Conservation (phyloP, 2,113 vertebrate species). For the Cricetomys ansorgei region DNA sequence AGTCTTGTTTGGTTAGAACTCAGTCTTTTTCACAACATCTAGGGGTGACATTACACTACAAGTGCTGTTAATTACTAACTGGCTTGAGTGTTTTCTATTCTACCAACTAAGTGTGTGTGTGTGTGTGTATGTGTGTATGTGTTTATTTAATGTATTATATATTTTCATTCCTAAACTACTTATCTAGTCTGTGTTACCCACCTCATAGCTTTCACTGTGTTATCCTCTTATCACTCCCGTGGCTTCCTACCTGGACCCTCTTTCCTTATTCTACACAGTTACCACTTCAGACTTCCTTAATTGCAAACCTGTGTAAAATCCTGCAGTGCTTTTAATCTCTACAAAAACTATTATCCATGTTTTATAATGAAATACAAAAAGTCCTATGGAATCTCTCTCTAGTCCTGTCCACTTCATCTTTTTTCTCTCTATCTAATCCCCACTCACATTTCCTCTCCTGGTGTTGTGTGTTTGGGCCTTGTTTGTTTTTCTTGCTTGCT, state of each 20-base stretch:
- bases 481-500: background rate
- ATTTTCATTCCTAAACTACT: background rate
- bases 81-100: background rate
- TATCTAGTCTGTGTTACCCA: background rate
- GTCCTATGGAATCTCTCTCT: background rate
- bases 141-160: background rate
- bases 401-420: background rate
- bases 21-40: background rate
- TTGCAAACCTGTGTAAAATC: background rate
- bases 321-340: background rate
- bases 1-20: background rate
- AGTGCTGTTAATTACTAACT: background rate
- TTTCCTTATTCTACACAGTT: background rate
- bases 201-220: background rate
- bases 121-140: background rate
- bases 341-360: background rate
- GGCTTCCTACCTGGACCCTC: background rate
- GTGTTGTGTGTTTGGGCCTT: background rate
- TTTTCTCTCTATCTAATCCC: rapidly evolving
- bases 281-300: background rate
- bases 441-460: rapidly evolving
- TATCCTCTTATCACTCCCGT: background rate
- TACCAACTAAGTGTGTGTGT: background rate
- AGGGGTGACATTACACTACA: background rate
- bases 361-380: background rate